Base-by-base conservation (phyloP, 1,140 invertebrate species). In the Matsumurasca onukii region DNA sequence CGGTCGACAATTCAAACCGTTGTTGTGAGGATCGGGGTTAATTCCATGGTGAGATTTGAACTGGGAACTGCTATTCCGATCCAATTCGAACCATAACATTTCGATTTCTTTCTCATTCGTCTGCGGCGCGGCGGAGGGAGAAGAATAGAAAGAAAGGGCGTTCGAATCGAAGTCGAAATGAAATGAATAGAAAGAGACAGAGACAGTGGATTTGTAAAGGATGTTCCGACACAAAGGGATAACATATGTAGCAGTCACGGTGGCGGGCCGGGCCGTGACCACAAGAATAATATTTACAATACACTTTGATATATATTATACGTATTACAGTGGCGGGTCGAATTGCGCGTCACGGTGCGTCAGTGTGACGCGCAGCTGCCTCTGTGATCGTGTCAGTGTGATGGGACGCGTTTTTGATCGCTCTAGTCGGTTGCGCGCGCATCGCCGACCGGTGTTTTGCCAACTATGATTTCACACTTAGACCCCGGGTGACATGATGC, bases 201-300 rank as follows among this genome's bases (percentile, higher is more conserved):
- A 48, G 12, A 63, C 59, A 31, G 59, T 31, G 20, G 62, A 12
- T 45, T 63, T 63, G 61, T 31, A 63, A 63, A 45, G 62, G 62
- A 65, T 63, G 31, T 17, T 20, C 39, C 31, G 62, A 20, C 5
- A 27, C 2, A 48, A 65, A 13, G 25, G 25, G 31, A 27, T 15
- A 65, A 65, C 62, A 65, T 65, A 65, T 65, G 62, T 65, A 65
- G n/a, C 61, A 27, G 31, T 59, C 55, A 59, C 55, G 55, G 22
- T 22, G 55, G 17, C 49, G 34, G 62, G 24, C 3, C 59, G 59
- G 5, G 59, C 15, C 31, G 39, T 65, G 55, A 59, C 55, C 25
- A 29, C 55, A 59, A 65, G 62, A 45, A 65, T 65, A 65, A 65
- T 65, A 65, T 65, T 65, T 39, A 65, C 62, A 65, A 65, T 65